Evolutionary conservation across 30 jellyfish, hydroid and myxozoan genomes (phyloP).

Genomic region (Aurelia aurita): DNA sequence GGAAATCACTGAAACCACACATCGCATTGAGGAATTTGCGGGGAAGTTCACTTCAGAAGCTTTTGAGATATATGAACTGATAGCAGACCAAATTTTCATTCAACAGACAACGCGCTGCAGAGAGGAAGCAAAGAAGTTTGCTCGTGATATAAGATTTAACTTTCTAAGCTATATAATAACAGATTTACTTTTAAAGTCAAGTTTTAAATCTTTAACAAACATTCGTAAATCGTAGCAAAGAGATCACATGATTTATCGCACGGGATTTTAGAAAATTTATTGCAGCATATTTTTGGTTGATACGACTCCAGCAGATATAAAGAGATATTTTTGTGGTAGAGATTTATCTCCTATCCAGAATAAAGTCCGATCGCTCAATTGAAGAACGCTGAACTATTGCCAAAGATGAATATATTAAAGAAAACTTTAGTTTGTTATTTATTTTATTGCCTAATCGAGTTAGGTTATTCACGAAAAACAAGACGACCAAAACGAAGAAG

Average conservation of each 20-base stretch:
- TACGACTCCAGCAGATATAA: too few species aligned
- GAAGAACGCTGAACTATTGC: background rate
- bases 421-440: background rate
- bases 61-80: too few species aligned
- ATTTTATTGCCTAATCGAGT: background rate
- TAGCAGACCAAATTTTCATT: too few species aligned
- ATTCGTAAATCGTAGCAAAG: background rate
- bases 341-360: too few species aligned
- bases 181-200: constrained; percentile 12
- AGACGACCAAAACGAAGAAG: constrained; percentile 30
- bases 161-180: background rate
- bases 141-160: background rate
- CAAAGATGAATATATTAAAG: background rate
- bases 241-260: background rate
- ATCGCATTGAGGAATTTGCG: too few species aligned
- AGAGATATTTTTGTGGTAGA: too few species aligned
- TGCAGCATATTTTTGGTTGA: too few species aligned
- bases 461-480: background rate
- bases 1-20: too few species aligned
- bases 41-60: too few species aligned
- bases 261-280: too few species aligned
- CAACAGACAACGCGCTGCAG: too few species aligned
- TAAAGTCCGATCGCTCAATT: too few species aligned
- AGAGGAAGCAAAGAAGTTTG: background rate
- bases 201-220: constrained; percentile 30